Conservation (phyloP, 2,888 invertebrate genomes). For the Craniophora ligustri region DNA sequence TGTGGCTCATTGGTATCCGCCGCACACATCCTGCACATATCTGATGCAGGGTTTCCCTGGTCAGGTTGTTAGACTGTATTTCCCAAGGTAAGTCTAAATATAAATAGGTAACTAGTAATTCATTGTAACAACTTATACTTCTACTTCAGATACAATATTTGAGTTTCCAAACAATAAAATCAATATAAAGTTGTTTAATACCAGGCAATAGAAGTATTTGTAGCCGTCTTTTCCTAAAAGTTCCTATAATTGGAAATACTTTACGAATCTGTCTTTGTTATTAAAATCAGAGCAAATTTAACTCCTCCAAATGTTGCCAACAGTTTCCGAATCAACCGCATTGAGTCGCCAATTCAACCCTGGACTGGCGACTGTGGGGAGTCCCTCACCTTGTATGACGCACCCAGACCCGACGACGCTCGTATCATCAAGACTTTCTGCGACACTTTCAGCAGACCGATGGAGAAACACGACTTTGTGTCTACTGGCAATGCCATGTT, state of each 20-base stretch:
- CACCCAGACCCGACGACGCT: conserved; percentile 95
- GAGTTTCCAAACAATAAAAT: too few species aligned
- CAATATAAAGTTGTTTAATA: too few species aligned
- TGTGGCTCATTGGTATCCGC: conserved; percentile 98
- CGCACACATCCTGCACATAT: conserved; percentile 97
- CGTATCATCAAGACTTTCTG: conserved; percentile 97
- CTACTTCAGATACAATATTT: too few species aligned
- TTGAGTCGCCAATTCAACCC: conserved; percentile 95
- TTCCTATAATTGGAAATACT: too few species aligned
- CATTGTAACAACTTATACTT: too few species aligned
- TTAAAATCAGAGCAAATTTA: too few species aligned
- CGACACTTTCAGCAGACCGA: conserved; percentile 96
- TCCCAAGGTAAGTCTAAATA: conserved; percentile 91
- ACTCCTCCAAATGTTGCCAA: conserved; percentile 11
- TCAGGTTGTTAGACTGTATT: conserved; percentile 96
- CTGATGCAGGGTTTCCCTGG: conserved; percentile 95
- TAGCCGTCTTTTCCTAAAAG: too few species aligned
- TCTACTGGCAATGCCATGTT: conserved; percentile 96
- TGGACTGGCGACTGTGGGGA: conserved; percentile 97
- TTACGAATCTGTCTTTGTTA: too few species aligned
- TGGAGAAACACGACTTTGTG: conserved; percentile 97
- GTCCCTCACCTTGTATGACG: conserved; percentile 96
- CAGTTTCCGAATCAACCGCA: conserved; percentile 96
- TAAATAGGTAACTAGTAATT: too few species aligned
- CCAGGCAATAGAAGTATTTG: too few species aligned